These are phyloP conservation scores for Arctopsyche grandis DNA, from an alignment of 1,140 invertebrate genomes.

Conservation along the genomic window DNA sequence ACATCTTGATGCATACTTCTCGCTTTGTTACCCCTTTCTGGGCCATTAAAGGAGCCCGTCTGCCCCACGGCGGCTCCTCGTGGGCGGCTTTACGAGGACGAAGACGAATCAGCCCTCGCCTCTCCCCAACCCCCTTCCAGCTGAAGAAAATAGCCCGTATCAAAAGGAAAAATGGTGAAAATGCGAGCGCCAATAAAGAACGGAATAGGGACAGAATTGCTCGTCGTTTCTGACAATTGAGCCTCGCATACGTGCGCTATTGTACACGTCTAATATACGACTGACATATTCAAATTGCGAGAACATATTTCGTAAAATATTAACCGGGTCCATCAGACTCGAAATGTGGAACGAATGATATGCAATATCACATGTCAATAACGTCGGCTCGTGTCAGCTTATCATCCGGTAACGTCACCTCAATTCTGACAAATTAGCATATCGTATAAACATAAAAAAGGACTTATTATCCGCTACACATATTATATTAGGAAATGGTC, in stretches of 20 bases:
- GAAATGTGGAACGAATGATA: no score
- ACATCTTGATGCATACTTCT: conserved; percentile 33
- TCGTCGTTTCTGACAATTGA: background rate
- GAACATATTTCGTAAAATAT: no score
- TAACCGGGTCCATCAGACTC: no score
- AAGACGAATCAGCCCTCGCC: conserved; percentile 6
- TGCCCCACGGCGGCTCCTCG: background rate
- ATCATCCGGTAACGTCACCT: no score
- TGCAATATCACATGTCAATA: no score
- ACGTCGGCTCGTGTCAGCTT: no score
- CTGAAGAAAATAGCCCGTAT: conserved; percentile 1
- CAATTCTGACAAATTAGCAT: no score
- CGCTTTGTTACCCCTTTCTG: conserved; percentile 39
- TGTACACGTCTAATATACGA: background rate
- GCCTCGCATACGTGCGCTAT: conserved; percentile 10
- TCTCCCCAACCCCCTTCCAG: background rate
- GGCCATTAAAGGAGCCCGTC: conserved; percentile 24
- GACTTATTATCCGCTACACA: no score
- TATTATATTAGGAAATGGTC: no score
- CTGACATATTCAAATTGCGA: conserved; percentile 7
- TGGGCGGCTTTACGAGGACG: background rate
- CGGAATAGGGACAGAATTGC: conserved; percentile 1
- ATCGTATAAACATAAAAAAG: no score
- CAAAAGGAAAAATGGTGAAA: conserved; percentile 30
- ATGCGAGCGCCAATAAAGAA: conserved; percentile 30